Conservation (phyloP, 1,140 invertebrate genomes). For the Mesaphorura yosii region DNA sequence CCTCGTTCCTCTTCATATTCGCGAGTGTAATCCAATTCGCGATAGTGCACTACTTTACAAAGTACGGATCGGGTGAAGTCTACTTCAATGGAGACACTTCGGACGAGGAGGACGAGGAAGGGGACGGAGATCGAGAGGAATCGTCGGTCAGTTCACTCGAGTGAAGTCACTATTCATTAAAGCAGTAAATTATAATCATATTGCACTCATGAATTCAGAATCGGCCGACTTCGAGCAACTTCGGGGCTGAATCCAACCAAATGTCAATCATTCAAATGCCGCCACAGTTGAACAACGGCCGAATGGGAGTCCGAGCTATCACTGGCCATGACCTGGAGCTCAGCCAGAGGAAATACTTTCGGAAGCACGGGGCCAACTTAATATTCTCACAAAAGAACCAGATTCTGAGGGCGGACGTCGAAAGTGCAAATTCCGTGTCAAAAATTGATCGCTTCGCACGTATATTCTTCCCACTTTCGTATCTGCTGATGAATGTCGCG, state of each 20-base stretch:
- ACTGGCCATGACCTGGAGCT: neutral
- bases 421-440: conserved; percentile 55
- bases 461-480: conserved; percentile 61
- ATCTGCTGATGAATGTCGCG: conserved; percentile 62
- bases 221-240: too few relatives aligned
- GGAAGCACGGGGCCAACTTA: conserved; percentile 13
- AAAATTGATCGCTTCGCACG: conserved; percentile 63
- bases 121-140: conserved; percentile 36
- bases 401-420: conserved; percentile 14
- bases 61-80: conserved; percentile 73
- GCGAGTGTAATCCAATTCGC: conserved; percentile 76
- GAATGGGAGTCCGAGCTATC: conserved; percentile 4
- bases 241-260: neutral
- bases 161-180: neutral
- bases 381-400: conserved; percentile 7
- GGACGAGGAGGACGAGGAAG: conserved; percentile 46
- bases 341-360: neutral
- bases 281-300: conserved; percentile 17
- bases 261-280: conserved; percentile 30
- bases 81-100: conserved; percentile 58
- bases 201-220: too few relatives aligned
- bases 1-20: conserved; percentile 76
- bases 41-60: conserved; percentile 79
- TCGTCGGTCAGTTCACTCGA: neutral
- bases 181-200: neutral